Evolutionary conservation across 2,113 vertebrate species (phyloP), one percentile per base, ranked within the genome.

Genomic region (Chaenogobius annularis): DNA sequence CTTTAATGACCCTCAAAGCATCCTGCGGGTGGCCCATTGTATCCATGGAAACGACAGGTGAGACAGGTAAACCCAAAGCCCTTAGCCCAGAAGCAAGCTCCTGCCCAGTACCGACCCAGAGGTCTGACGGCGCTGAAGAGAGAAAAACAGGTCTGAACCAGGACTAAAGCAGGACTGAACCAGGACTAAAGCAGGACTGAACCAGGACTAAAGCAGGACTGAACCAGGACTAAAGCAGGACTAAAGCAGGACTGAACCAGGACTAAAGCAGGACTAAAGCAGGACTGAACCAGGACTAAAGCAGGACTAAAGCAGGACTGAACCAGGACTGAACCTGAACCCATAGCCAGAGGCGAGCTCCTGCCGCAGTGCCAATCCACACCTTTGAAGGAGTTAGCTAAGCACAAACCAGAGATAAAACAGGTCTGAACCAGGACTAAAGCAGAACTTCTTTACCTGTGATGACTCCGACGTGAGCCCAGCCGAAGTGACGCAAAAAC

Each of bases 401-500:
- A n/a, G n/a, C n/a, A n/a, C n/a, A n/a, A 59, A 59, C 20, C 56
- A 59, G 23, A 15, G 5, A 14, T 59, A 26, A 59, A 59, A 11
- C 56, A 59, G 50, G 19, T 8, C 50, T 54, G 3, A 9, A n/a
- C 15, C 17, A 54, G 50, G 50, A n/a, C 7, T 54, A 52, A 52
- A 52, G 14, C 50, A 52, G 19, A 7, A n/a, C 50, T n/a, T 40
- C 37, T 40, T 40, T 35, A 83, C 85, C 88, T 6, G 92, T 90
- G 48, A 97, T 44, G 22, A 97, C 40, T 3, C 91, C 93, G 8
- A 95, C 91, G 0, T 94, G 94, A 0, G 95, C 95, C 96, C 96
- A 97, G 1, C 87, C 91, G 65, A 97, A 97, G 1, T 87, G 93
- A 0, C 89, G 56, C 0, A 96, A 80, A 0, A 96, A n/a, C n/a